Evolutionary conservation across 2,888 invertebrate species (phyloP).

Genomic region (Synergus gifuensis): DNA sequence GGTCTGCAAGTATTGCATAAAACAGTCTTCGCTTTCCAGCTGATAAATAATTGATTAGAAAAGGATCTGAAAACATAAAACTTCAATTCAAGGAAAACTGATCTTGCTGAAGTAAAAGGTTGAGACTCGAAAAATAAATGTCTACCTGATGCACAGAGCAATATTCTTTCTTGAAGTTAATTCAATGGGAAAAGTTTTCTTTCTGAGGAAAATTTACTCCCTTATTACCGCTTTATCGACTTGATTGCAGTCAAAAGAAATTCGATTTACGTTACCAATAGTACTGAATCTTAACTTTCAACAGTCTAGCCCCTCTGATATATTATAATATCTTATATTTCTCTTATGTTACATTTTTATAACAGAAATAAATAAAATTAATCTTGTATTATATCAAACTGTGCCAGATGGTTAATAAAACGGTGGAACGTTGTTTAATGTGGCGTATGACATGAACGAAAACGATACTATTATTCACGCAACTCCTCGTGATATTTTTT

Average conservation of each 20-base stretch:
- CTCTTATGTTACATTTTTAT: not conserved
- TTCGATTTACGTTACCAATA: not conserved
- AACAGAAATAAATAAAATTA: constrained; percentile 33
- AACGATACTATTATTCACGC: constrained; percentile 37
- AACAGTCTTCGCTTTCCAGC: constrained; percentile 7
- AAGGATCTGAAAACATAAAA: constrained; percentile 14
- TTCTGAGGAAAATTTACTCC: constrained; percentile 14
- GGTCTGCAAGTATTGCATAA: constrained; percentile 23
- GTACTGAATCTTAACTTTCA: not conserved
- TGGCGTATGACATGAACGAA: constrained; percentile 27
- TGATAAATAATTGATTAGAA: constrained; percentile 30
- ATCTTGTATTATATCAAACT: constrained; percentile 1
- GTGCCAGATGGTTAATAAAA: constrained; percentile 27
- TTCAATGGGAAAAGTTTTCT: constrained; percentile 37
- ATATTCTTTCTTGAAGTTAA: constrained; percentile 27
- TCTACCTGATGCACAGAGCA: constrained; percentile 30
- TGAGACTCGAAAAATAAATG: constrained; percentile 24
- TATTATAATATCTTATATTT: not conserved
- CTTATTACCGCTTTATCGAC: constrained; percentile 33
- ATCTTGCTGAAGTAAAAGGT: constrained; percentile 23
- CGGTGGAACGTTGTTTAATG: constrained; percentile 13
- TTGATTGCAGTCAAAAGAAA: constrained; percentile 24
- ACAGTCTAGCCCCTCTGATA: not conserved
- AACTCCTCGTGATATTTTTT: constrained; percentile 35
- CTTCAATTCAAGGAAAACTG: constrained; percentile 9